These are phyloP conservation scores for Matsumyia berberina DNA, from an alignment of 2,888 invertebrate genomes.

Conservation along the genomic window DNA sequence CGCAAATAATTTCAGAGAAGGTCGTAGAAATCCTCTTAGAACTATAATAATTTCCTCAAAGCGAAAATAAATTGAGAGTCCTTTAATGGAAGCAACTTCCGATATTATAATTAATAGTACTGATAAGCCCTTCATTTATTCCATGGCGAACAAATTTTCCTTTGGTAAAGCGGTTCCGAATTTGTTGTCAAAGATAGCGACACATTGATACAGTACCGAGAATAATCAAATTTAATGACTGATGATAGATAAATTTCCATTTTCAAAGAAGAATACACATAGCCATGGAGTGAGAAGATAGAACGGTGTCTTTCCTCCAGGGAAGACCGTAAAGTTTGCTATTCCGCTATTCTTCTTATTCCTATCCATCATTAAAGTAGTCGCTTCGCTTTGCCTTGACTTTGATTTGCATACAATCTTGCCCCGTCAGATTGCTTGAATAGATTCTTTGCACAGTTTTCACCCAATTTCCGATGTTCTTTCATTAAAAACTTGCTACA, in stretches of 20 bases:
- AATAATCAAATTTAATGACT: constrained; percentile 51
- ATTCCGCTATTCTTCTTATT: neutral
- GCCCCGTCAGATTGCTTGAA: constrained; percentile 13
- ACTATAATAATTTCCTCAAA: constrained; percentile 17
- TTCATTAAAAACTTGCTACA: constrained; percentile 29
- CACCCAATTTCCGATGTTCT: constrained; percentile 31
- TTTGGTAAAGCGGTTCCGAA: constrained; percentile 25
- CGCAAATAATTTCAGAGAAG: neutral
- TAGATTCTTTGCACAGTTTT: constrained; percentile 25
- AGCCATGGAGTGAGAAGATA: neutral
- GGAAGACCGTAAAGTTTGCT: constrained; percentile 20
- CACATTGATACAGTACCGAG: constrained; percentile 29
- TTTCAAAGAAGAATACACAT: constrained; percentile 21
- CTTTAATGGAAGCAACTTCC: constrained; percentile 36
- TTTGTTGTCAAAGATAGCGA: constrained; percentile 33
- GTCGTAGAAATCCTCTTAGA: constrained; percentile 1
- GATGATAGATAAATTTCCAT: constrained; percentile 48
- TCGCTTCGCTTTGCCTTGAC: neutral
- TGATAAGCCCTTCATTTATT: constrained; percentile 29
- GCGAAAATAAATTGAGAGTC: constrained; percentile 16
- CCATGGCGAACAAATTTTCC: constrained; percentile 24
- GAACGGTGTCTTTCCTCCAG: constrained; percentile 4
- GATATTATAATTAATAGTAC: constrained; percentile 36
- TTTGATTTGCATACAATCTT: constrained; percentile 19
- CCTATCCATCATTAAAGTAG: constrained; percentile 38